phyloP scores from a whole-genome alignment of 1,140 invertebrate species.

The Akabosia matsudoensis region DNA sequence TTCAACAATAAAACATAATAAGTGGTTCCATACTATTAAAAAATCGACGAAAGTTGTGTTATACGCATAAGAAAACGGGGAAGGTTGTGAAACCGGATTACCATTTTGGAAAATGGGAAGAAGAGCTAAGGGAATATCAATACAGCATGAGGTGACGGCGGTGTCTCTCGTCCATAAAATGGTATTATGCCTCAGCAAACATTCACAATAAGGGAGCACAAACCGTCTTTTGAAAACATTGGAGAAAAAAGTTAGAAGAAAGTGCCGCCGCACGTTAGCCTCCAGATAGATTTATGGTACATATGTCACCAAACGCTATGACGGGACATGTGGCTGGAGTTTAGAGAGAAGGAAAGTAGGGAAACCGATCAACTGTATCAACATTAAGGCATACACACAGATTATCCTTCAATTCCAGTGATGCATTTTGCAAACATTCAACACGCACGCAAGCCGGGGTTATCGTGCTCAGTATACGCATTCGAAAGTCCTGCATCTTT shows the following conservation, averaged over 20 bases:
- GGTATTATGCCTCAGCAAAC: slow-evolving; percentile 13
- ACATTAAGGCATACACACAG: not conserved
- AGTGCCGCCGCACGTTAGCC: not conserved
- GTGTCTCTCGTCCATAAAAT: slow-evolving; percentile 12
- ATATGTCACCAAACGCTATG: slow-evolving; percentile 14
- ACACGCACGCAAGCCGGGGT: no score
- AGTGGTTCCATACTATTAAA: not conserved
- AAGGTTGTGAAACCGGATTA: not conserved
- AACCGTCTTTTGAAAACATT: not conserved
- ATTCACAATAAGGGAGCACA: slow-evolving; percentile 7
- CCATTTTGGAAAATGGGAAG: not conserved
- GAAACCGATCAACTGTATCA: slow-evolving; percentile 20
- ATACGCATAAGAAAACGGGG: not conserved
- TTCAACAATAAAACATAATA: not conserved
- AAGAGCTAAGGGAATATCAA: not conserved
- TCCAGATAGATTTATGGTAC: slow-evolving; percentile 3
- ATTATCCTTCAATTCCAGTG: slow-evolving; percentile 17
- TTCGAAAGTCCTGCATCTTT: no score
- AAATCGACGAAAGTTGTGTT: not conserved
- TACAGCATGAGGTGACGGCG: not conserved
- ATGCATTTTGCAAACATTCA: not conserved
- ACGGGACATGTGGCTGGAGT: not conserved
- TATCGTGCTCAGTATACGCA: no score
- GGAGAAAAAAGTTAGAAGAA: not conserved
- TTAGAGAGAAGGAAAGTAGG: not conserved